These are phyloP conservation scores for Drosophila ezoana DNA, from an alignment of 2,888 invertebrate genomes.

Conservation along the genomic window DNA sequence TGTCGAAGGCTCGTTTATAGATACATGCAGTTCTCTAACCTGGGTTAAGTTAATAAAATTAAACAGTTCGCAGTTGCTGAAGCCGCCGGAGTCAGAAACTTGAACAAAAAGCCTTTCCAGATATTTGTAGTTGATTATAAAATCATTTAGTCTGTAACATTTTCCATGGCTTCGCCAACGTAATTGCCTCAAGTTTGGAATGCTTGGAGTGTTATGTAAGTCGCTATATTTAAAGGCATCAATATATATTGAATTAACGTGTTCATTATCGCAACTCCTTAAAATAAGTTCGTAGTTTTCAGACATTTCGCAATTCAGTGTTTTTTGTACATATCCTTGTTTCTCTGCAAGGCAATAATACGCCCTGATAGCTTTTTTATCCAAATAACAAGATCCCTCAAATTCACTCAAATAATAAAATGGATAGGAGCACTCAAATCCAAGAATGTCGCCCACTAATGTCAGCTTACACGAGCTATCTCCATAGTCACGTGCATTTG, in stretches of 20 bases:
- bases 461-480: background rate
- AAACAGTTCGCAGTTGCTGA: background rate
- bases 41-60: background rate
- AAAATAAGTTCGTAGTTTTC: background rate
- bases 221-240: background rate
- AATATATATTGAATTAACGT: background rate
- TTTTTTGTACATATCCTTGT: background rate
- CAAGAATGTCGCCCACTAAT: background rate
- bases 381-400: background rate
- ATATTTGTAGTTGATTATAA: background rate
- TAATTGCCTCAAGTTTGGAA: background rate
- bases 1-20: background rate
- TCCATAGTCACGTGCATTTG: background rate
- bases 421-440: background rate
- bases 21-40: background rate
- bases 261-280: background rate
- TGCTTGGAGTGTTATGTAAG: background rate
- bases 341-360: background rate
- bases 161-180: background rate
- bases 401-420: background rate
- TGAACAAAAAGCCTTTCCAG: background rate
- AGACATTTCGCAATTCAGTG: background rate
- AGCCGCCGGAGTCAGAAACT: background rate
- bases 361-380: background rate
- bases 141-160: background rate